Evolutionary conservation across 2,113 vertebrate species (phyloP).

Genomic region (Empidonax alnorum): DNA sequence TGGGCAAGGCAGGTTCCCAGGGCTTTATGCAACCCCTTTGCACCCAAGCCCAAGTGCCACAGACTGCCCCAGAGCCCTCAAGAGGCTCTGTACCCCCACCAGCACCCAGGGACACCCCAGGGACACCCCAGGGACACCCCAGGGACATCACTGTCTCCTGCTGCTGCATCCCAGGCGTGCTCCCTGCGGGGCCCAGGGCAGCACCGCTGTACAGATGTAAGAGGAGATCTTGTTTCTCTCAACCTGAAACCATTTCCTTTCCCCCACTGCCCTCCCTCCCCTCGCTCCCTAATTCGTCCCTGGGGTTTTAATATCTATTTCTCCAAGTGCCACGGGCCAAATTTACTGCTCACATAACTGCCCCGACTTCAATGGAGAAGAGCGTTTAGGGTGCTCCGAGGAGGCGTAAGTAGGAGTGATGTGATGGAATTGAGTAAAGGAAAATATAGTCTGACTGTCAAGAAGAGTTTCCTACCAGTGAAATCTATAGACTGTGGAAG

Average conservation of each 20-base stretch:
- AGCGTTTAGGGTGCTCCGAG: slow-evolving; percentile 59
- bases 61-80: neutral
- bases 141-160: neutral
- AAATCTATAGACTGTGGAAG: slow-evolving; percentile 68
- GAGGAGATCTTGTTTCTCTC: slow-evolving; percentile 67
- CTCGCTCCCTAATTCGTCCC: neutral
- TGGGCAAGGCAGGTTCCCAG: neutral
- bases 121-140: neutral
- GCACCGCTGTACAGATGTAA: slow-evolving; percentile 36
- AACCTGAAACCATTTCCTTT: slow-evolving; percentile 71
- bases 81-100: neutral
- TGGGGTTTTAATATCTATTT: slow-evolving; percentile 63
- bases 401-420: slow-evolving; percentile 69
- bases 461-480: slow-evolving; percentile 59
- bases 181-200: neutral
- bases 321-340: slow-evolving; percentile 51
- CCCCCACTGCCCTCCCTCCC: slow-evolving; percentile 32
- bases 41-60: neutral
- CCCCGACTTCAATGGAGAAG: slow-evolving; percentile 44
- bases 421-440: slow-evolving; percentile 68
- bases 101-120: neutral
- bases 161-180: neutral
- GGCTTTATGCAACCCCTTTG: neutral
- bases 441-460: slow-evolving; percentile 68
- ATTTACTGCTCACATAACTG: slow-evolving; percentile 63